phyloP scores from a whole-genome alignment of 2,113 vertebrate genomes.

The Gnathonemus echidnorhynchus region DNA sequence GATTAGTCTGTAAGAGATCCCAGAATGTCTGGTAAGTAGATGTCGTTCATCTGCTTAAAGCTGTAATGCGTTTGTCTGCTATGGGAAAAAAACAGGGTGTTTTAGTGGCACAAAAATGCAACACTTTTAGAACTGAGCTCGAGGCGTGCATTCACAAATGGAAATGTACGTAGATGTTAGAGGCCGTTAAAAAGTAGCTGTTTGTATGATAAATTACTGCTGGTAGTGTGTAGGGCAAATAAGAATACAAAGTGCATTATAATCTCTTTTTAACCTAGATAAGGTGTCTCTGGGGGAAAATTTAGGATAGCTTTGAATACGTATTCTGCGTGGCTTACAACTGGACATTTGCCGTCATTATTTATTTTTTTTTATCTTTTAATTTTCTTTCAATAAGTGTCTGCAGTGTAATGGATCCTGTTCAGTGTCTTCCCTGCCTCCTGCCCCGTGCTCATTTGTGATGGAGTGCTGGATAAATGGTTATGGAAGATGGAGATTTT shows the following conservation, averaged over 20 bases:
- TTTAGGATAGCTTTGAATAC: background rate
- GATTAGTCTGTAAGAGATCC: background rate
- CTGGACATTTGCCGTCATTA: background rate
- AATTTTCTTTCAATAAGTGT: background rate
- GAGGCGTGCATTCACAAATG: background rate
- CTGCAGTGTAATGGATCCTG: background rate
- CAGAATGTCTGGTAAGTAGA: background rate
- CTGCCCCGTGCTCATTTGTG: background rate
- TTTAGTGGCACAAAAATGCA: background rate
- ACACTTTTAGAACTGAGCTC: background rate
- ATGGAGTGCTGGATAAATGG: background rate
- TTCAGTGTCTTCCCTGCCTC: background rate
- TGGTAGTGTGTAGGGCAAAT: background rate
- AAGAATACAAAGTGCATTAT: conserved; percentile 6
- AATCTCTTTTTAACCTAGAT: conserved; percentile 16
- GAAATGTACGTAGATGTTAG: background rate
- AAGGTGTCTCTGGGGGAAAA: background rate
- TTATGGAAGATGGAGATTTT: background rate
- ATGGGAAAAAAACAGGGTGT: background rate
- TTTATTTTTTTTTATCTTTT: background rate
- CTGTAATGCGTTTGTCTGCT: background rate
- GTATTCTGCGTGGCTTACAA: background rate
- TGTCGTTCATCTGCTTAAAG: background rate
- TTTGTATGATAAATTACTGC: background rate
- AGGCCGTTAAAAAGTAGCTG: background rate